Evolutionary conservation across 2,113 vertebrate species (phyloP).

Genomic region (Ammodytes dubius): DNA sequence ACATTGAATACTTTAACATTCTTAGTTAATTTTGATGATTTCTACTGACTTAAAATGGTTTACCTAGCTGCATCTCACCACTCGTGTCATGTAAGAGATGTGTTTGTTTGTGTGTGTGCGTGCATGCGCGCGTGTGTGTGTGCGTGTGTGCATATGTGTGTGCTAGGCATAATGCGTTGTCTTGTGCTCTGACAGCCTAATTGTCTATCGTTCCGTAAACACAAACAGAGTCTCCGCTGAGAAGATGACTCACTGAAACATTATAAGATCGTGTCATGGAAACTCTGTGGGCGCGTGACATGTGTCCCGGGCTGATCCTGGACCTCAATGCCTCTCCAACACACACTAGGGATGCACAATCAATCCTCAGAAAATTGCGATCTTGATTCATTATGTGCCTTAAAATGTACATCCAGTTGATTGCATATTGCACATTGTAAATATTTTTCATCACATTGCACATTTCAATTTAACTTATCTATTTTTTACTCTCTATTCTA

Average conservation of each 20-base stretch:
- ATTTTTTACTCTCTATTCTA: no score
- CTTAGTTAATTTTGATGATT: no score
- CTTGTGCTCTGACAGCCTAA: conserved; percentile 10
- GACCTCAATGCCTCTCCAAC: neutral
- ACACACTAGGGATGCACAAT: no score
- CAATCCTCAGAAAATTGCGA: no score
- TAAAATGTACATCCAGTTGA: no score
- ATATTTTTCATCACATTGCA: no score
- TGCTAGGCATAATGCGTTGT: neutral
- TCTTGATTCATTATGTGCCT: no score
- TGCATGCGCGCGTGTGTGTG: conserved; percentile 1
- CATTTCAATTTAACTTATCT: no score
- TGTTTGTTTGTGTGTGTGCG: neutral
- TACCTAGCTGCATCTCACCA: neutral
- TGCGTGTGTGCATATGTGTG: conserved; percentile 5
- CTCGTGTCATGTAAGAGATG: neutral
- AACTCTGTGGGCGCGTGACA: conserved; percentile 20
- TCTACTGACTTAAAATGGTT: neutral
- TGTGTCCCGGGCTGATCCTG: conserved; percentile 14
- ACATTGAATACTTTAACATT: neutral
- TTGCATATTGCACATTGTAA: no score
- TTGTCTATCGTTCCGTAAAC: conserved; percentile 40
- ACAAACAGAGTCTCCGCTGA: conserved; percentile 38
- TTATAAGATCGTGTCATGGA: conserved; percentile 44
- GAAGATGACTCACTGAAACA: conserved; percentile 43